Conservation (phyloP, 2,888 invertebrate species). For the Sturmia bella region DNA sequence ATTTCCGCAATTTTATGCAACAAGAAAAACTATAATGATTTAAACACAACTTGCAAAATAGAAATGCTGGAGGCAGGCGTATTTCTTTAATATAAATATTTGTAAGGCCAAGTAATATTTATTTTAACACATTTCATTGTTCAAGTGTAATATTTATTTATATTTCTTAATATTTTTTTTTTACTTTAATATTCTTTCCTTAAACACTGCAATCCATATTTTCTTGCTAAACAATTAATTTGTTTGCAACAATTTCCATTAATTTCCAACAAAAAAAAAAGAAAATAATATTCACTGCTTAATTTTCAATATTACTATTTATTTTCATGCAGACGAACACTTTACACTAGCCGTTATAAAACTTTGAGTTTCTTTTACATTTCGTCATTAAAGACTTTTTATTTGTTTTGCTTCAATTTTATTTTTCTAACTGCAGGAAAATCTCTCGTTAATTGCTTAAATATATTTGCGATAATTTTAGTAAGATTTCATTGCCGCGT, state of each 20-base stretch:
- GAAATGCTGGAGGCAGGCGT: no score
- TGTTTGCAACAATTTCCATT: not conserved
- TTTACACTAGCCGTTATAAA: slow-evolving; percentile 30
- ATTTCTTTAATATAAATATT: slow-evolving; percentile 2
- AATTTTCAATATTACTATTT: not conserved
- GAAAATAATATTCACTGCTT: not conserved
- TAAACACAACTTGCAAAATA: slow-evolving; percentile 6
- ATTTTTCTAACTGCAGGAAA: not conserved
- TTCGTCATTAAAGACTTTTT: slow-evolving; percentile 27
- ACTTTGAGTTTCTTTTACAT: slow-evolving; percentile 14
- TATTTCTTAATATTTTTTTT: slow-evolving; percentile 4
- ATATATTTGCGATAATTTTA: slow-evolving; percentile 49
- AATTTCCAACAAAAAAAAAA: not conserved
- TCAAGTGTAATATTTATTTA: slow-evolving; percentile 10
- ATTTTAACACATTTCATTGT: slow-evolving; percentile 27
- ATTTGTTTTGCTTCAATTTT: not conserved
- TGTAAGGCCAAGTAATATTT: slow-evolving; percentile 18
- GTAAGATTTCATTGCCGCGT: slow-evolving; percentile 52
- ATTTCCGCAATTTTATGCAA: slow-evolving; percentile 21
- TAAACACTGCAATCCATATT: slow-evolving; percentile 53
- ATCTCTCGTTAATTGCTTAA: not conserved
- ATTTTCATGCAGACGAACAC: slow-evolving; percentile 4
- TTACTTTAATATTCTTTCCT: no score
- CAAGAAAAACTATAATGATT: slow-evolving; percentile 16
- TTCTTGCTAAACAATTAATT: slow-evolving; percentile 3